Evolutionary conservation across 1,140 invertebrate species (phyloP).

Genomic region (Euura lappo): DNA sequence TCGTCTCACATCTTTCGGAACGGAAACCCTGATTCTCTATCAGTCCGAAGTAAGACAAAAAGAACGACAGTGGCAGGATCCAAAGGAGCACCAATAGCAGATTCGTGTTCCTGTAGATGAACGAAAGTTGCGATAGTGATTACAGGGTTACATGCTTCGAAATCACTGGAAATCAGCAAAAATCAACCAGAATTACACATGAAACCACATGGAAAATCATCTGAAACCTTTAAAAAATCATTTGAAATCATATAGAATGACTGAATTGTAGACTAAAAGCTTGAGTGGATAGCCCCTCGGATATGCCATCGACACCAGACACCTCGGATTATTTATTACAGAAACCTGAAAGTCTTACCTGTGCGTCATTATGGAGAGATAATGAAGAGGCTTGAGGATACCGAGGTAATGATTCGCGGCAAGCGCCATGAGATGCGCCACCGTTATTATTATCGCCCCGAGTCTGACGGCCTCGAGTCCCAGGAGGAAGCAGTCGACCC

Average conservation of each 20-base stretch:
- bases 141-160: no score
- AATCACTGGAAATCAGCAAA: background rate
- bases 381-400: conserved; percentile 68
- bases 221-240: no score
- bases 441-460: conserved; percentile 65
- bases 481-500: conserved; percentile 45
- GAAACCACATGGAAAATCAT: background rate
- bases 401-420: conserved; percentile 75
- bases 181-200: background rate
- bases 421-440: conserved; percentile 70
- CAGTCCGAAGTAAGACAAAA: conserved; percentile 61
- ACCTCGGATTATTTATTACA: no score
- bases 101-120: conserved; percentile 44
- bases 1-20: conserved; percentile 36
- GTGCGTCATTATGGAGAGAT: conserved; percentile 64
- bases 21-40: conserved; percentile 58
- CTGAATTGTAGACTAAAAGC: no score
- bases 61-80: conserved; percentile 60
- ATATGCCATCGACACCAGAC: no score
- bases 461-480: conserved; percentile 62
- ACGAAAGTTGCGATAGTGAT: no score
- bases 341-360: conserved; percentile 12
- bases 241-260: no score
- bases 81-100: conserved; percentile 62
- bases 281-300: no score